Conservation (phyloP, 2,888 invertebrate species). For the Bembecia ichneumoniformis region DNA sequence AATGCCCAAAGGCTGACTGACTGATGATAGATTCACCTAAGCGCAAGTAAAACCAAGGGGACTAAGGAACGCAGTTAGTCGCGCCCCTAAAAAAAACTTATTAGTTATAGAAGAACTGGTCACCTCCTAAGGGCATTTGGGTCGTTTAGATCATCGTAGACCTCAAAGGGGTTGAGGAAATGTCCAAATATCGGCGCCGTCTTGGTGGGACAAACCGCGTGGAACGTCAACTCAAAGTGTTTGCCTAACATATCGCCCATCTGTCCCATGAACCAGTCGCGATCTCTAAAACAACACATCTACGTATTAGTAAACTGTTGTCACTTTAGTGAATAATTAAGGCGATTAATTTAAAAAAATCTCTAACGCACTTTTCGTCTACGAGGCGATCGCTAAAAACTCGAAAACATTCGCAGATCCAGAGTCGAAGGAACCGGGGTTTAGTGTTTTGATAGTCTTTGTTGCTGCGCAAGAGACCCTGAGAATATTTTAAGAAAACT, state of each 20-base stretch:
- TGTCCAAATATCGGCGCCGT: conserved; percentile 81
- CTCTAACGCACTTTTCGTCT: conserved; percentile 75
- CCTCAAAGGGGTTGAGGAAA: conserved; percentile 82
- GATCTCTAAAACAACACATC: conserved; percentile 69
- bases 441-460: conserved; percentile 84
- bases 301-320: background rate
- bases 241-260: conserved; percentile 82
- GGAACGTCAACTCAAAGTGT: conserved; percentile 85
- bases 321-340: background rate
- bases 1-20: no score
- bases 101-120: no score
- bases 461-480: conserved; percentile 85
- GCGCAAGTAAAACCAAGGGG: no score
- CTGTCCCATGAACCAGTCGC: conserved; percentile 81
- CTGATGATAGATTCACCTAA: no score
- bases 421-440: conserved; percentile 79
- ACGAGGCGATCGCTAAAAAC: conserved; percentile 89
- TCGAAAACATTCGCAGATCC: conserved; percentile 89
- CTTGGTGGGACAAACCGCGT: conserved; percentile 82
- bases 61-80: no score
- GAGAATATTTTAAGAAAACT: conserved; percentile 34
- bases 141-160: conserved; percentile 86
- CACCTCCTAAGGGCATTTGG: conserved; percentile 60
- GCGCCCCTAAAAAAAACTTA: no score
- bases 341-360: no score